Evolutionary conservation across 2,113 vertebrate species (phyloP).

Genomic region (Falcunculus frontatus): DNA sequence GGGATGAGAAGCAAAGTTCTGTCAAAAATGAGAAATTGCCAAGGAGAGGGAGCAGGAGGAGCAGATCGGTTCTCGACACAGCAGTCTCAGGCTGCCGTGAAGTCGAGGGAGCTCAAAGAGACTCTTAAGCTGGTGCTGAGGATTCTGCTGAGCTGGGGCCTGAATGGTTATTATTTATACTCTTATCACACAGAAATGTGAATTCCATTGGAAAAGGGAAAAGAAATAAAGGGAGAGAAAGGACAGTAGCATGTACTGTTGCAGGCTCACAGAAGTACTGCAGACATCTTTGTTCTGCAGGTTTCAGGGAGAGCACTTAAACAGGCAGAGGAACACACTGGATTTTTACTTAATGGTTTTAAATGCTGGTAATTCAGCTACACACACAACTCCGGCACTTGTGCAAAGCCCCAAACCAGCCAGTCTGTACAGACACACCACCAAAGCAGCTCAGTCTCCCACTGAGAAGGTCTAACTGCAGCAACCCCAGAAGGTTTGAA

Average conservation of each 20-base stretch:
- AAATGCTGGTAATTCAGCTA: not conserved
- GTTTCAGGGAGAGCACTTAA: not conserved
- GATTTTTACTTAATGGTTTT: not conserved
- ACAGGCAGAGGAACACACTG: not conserved
- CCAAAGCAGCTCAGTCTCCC: not conserved
- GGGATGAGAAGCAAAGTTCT: conserved; percentile 28
- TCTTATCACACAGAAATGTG: not conserved
- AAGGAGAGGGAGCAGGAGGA: not conserved
- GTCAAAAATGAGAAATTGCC: conserved; percentile 23
- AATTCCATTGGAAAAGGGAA: not conserved
- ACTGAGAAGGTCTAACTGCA: fast-evolving
- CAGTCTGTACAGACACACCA: not conserved
- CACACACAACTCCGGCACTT: not conserved
- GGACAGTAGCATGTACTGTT: not conserved
- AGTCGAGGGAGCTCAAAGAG: not conserved
- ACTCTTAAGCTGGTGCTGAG: not conserved
- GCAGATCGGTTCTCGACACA: fast-evolving
- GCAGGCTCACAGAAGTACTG: not conserved
- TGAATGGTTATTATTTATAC: not conserved
- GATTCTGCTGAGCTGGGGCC: not conserved
- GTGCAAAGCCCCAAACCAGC: not conserved
- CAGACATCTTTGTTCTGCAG: not conserved
- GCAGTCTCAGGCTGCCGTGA: conserved; percentile 7
- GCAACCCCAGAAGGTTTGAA: not conserved
- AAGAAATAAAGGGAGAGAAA: not conserved